Conservation (phyloP, 2,888 invertebrate genomes). For the Nasonovia ribisnigri region DNA sequence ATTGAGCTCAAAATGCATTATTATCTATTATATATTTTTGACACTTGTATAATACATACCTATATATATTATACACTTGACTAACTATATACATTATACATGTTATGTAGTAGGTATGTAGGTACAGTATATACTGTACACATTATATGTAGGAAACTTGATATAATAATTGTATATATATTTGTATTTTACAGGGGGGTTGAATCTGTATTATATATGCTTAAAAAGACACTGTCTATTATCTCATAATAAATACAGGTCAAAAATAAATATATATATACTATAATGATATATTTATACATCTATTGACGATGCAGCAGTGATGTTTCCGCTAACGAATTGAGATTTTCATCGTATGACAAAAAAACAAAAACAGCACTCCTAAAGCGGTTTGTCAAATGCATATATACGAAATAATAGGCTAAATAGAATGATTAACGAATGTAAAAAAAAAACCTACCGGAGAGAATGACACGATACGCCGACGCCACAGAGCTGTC, state of each 20-base stretch:
- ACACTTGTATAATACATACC: slow-evolving; percentile 14
- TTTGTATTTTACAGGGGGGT: background rate
- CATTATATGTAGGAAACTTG: no score
- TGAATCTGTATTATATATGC: background rate
- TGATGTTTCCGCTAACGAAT: slow-evolving; percentile 28
- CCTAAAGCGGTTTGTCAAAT: slow-evolving; percentile 30
- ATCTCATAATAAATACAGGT: background rate
- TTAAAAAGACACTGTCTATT: background rate
- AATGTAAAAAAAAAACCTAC: slow-evolving; percentile 46
- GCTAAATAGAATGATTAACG: slow-evolving; percentile 57
- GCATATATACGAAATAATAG: slow-evolving; percentile 41
- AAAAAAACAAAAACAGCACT: slow-evolving; percentile 34
- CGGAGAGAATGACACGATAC: slow-evolving; percentile 61
- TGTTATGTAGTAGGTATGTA: background rate
- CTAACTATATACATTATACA: background rate
- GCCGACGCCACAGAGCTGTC: slow-evolving; percentile 60
- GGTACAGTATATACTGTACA: no score
- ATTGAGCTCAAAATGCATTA: slow-evolving; percentile 35
- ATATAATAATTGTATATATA: background rate
- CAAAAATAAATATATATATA: background rate
- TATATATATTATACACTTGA: background rate
- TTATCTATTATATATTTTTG: slow-evolving; percentile 7
- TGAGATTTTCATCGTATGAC: slow-evolving; percentile 7
- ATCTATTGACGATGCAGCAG: background rate
- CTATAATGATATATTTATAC: background rate